These are phyloP conservation scores for Dryobota labecula DNA, from an alignment of 2,888 invertebrate genomes.

Conservation along the genomic window DNA sequence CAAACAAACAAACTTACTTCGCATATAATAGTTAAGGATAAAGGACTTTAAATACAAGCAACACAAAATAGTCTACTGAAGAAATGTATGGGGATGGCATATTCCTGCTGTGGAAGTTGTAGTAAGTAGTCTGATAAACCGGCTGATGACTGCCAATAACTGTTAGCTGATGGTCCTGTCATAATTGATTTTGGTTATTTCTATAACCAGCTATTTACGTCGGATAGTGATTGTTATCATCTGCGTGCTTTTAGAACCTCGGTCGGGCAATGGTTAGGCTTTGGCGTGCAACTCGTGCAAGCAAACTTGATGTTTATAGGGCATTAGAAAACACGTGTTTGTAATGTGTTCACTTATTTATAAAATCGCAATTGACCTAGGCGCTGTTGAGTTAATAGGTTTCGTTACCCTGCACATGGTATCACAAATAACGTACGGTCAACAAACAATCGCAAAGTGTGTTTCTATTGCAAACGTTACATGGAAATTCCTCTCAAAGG, in stretches of 20 bases:
- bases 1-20: too few relatives aligned
- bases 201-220: slow-evolving; percentile 2
- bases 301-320: slow-evolving; percentile 20
- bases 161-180: not conserved
- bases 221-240: not conserved
- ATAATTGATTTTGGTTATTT: not conserved
- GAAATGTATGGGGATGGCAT: not conserved
- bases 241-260: not conserved
- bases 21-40: too few relatives aligned
- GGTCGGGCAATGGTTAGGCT: not conserved
- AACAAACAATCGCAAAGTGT: slow-evolving; percentile 13
- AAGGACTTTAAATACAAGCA: not conserved
- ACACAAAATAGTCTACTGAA: not conserved
- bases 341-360: slow-evolving; percentile 41
- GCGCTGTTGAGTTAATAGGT: slow-evolving; percentile 48
- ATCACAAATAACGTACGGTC: not conserved
- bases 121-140: not conserved
- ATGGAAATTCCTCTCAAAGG: not conserved
- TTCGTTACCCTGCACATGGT: slow-evolving; percentile 7
- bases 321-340: slow-evolving; percentile 41
- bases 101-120: not conserved
- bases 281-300: slow-evolving; percentile 12
- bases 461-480: slow-evolving; percentile 6
- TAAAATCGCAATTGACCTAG: slow-evolving; percentile 42
- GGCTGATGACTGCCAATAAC: not conserved